These are phyloP conservation scores for Meteorus sp. DNA, from an alignment of 1,140 invertebrate species.

Conservation along the genomic window DNA sequence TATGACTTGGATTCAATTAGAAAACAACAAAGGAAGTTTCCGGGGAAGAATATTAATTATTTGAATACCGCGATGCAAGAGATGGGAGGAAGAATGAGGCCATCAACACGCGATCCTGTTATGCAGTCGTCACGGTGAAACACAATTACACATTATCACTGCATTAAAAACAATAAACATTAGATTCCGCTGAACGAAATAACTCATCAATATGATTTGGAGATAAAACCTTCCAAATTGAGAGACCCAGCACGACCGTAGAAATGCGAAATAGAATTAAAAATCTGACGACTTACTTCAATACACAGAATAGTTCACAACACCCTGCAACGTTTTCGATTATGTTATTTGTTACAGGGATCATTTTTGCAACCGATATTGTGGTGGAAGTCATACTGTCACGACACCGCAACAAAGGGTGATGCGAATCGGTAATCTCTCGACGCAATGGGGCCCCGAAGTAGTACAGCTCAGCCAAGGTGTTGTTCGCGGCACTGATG, in stretches of 20 bases:
- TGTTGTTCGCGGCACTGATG: conserved; percentile 59
- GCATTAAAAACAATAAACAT: too few relatives aligned
- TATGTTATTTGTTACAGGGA: conserved; percentile 43
- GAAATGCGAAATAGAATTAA: too few relatives aligned
- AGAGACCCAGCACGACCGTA: too few relatives aligned
- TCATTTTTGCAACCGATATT: conserved; percentile 70
- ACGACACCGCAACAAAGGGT: conserved; percentile 69
- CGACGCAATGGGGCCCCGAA: conserved; percentile 65
- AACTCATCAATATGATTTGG: too few relatives aligned
- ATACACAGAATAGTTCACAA: too few relatives aligned
- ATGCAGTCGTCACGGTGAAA: conserved; percentile 32
- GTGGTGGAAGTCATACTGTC: conserved; percentile 72
- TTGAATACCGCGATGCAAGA: conserved; percentile 47
- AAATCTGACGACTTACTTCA: too few relatives aligned
- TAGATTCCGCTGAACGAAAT: too few relatives aligned
- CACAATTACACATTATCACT: neutral
- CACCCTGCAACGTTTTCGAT: neutral
- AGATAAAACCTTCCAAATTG: too few relatives aligned
- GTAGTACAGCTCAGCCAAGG: conserved; percentile 58
- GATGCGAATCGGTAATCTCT: conserved; percentile 63
- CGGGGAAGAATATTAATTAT: conserved; percentile 52
- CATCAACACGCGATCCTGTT: conserved; percentile 17
- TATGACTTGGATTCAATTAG: conserved; percentile 68
- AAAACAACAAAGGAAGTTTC: conserved; percentile 58
- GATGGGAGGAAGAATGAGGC: conserved; percentile 30